Base-by-base conservation (phyloP, 2,113 vertebrate genomes). In the Gobio gobio region DNA sequence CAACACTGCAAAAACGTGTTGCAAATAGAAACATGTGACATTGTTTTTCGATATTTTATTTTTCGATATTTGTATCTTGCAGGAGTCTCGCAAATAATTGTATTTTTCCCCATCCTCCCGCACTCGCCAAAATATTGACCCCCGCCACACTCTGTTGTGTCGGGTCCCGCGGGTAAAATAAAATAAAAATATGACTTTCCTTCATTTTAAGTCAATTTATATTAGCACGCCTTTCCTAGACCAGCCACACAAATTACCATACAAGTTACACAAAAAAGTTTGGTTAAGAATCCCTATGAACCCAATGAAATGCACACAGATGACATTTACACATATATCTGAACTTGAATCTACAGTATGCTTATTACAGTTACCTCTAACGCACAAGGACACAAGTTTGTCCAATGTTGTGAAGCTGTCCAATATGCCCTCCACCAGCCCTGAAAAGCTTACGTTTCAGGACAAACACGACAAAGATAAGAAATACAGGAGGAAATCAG, bases 401-500 rank as follows among this genome's bases (percentile, higher is more conserved):
- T 82, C 64, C 75, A 3, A 49, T 77, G 33, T 59, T 12, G 76
- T 68, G 22, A 47, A 64, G 45, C 51, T 68, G 18, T 87, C 56
- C 76, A 68, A 83, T 45, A 14, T 13, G 20, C 22, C 73, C 22
- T 87, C n/a, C 18, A 20, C 5, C 26, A 74, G 54, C 56, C 10
- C 16, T 61, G 76, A 18, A 45, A 76, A 68, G 24, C 29, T 36
- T 7, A 2, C 16, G 9, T 74, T 47, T 83, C 2, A 79, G 36
- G 47, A 58, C 63, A 72, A 66, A 24, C 78, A 59, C 1, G 1
- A 14, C 49, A 66, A 7, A 58, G 26, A 40, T 58, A 51, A 56
- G 75, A 66, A 40, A 76, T 75, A 61, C 64, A 82, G 47, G n/a
- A 64, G 79, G 20, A 78, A 68, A 40, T 12, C 18, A 72, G 40